Conservation (phyloP, 2,113 vertebrate genomes). For the Lampris megalopsis region DNA sequence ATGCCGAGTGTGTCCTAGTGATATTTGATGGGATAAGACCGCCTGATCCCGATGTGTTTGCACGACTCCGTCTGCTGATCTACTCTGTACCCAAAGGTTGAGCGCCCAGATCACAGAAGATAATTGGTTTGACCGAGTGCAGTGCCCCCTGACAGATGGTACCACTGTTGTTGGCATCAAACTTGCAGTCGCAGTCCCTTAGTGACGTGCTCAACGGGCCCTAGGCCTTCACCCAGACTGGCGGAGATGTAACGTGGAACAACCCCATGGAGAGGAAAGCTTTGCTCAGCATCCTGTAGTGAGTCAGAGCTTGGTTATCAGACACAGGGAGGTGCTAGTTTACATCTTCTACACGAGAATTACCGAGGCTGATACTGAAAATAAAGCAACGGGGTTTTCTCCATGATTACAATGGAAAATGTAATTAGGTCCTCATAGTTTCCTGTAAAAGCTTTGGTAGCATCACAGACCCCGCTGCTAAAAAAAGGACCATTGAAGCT, state of each 20-base stretch:
- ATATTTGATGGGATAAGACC: constrained; percentile 10
- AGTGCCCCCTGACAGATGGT: constrained; percentile 33
- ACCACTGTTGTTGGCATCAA: neutral
- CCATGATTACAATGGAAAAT: neutral
- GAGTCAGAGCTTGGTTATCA: neutral
- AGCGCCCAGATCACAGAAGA: constrained; percentile 23
- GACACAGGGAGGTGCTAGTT: constrained; percentile 4
- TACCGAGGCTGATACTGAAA: constrained; percentile 16
- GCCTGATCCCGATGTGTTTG: constrained; percentile 18
- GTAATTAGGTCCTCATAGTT: neutral
- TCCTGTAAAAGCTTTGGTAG: neutral
- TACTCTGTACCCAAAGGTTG: constrained; percentile 34
- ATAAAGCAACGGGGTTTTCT: neutral
- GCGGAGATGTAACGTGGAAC: constrained; percentile 2
- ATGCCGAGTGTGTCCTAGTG: neutral
- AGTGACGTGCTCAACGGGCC: neutral
- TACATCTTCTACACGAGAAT: constrained; percentile 6
- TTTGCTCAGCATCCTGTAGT: constrained; percentile 9
- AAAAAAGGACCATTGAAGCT: constrained; percentile 1
- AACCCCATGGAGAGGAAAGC: neutral
- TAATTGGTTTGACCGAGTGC: constrained; percentile 39
- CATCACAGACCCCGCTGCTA: constrained; percentile 5
- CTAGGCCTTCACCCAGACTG: neutral
- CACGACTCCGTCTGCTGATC: constrained; percentile 12
- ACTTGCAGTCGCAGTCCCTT: constrained; percentile 5